Evolutionary conservation across 30 jellyfish, hydroid and myxozoan species (phyloP).

Genomic region (Hydra vulgaris): DNA sequence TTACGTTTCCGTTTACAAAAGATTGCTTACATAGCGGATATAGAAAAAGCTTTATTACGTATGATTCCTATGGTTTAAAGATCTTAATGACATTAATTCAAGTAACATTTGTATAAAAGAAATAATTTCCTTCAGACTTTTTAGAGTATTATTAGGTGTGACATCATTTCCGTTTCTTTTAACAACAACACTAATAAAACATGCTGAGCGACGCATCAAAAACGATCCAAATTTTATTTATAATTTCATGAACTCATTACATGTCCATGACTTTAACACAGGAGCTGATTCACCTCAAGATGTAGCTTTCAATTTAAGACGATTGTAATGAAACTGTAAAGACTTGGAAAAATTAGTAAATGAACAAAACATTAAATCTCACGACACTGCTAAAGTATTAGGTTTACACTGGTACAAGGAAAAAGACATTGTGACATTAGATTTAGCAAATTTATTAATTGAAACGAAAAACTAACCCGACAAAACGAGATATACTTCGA

Average conservation of each 20-base stretch:
- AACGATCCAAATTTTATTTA: background rate
- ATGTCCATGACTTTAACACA: background rate
- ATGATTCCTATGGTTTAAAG: background rate
- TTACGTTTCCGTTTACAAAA: background rate
- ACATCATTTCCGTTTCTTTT: background rate
- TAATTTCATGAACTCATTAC: background rate
- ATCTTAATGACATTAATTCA: background rate
- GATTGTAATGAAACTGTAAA: constrained; percentile 16
- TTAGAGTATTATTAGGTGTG: background rate
- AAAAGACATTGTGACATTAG: background rate
- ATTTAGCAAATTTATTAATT: background rate
- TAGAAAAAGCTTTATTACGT: background rate
- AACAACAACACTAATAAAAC: background rate
- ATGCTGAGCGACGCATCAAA: background rate
- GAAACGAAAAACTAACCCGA: background rate
- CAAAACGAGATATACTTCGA: constrained; percentile 8
- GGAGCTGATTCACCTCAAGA: constrained; percentile 7
- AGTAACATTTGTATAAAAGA: background rate
- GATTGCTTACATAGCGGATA: background rate
- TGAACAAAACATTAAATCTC: background rate
- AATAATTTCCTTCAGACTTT: background rate
- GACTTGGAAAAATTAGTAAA: background rate
- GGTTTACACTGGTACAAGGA: constrained; percentile 14
- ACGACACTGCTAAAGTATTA: background rate
- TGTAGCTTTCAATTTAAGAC: constrained; percentile 20